A percentile compares a stretch with the other conserved stretches of the same genome.
Evolutionary conservation across 2,113 vertebrate species (phyloP).

Genomic region (Vireo altiloquus): DNA sequence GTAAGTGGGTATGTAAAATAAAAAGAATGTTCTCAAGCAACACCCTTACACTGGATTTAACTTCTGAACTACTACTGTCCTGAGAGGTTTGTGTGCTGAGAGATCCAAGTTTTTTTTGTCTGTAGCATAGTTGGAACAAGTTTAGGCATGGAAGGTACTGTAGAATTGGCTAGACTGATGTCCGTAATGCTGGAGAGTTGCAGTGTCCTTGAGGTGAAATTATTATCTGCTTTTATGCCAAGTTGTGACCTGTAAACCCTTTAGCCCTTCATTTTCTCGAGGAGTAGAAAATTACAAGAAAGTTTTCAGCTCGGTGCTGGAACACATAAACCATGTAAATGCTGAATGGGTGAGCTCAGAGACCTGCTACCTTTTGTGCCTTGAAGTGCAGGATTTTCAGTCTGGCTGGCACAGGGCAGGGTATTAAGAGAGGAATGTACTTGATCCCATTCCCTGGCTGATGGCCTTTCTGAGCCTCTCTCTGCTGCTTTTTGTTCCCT

Average conservation of each 20-base stretch:
- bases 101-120: not conserved
- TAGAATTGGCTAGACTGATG: not conserved
- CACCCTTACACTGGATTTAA: not conserved
- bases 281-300: not conserved
- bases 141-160: not conserved
- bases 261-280: not conserved
- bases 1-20: not conserved
- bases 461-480: not conserved
- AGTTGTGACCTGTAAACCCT: not conserved
- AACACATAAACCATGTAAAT: accelerated
- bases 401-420: not conserved
- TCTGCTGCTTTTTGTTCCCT: not conserved
- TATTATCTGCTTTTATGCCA: not conserved
- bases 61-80: not conserved
- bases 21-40: not conserved
- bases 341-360: not conserved
- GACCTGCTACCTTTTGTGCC: not conserved
- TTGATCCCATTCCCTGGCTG: not conserved
- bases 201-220: not conserved
- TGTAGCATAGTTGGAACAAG: not conserved
- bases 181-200: not conserved
- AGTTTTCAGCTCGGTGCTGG: not conserved
- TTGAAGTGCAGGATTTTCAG: not conserved
- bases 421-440: not conserved
- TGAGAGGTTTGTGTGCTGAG: not conserved